Evolutionary conservation across 35 echinoderm and acorn worm genomes (phyloP), one percentile per base, ranked within the genome.

Genomic region (Ophioderma brevispina): DNA sequence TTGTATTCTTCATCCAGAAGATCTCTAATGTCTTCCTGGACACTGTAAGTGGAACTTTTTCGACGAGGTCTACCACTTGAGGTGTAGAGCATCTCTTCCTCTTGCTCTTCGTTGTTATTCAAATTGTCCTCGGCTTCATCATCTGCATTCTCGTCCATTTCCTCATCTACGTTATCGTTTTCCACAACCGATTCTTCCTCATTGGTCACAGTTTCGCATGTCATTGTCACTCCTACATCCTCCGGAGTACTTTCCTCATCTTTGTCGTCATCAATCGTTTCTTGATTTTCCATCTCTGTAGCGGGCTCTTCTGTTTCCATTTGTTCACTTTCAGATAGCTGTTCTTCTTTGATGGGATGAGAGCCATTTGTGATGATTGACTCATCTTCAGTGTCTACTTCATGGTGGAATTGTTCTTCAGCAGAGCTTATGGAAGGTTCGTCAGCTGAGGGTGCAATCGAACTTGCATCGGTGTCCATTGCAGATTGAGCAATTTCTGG

Each of bases 21-120:
- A 35, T 85, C 82, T 28, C 77, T 38, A 34, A 70, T 19, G 75
- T 78, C 82, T 30, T 55, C 83, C 21, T 32, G 64, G 43, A 77
- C 43, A 31, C 33, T 91, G 82, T 79, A 91, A 50, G 77, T 91
- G 10, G 80, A 80, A 11, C 81, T 91, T 76, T 75, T 84, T 18
- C 90, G 82, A 70, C 77, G 84, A 3, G 90, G 90, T 36, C 90
- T 85, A 8, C 90, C 90, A 38, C 81, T 85, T 42, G 81, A 40
- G 30, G 90, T 86, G 90, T 55, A 91, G 31, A 79, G 28, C 31
- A 85, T 42, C 3, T 91, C 90, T 25, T 80, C 70, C 32, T 86
- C 90, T 14, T 32, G 52, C 52, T 50, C 77, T 78, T 88, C 63
- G 36, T 77, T 78, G 0, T 76, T 31, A 78, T 36, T 78, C 8